Evolutionary conservation across 1,140 invertebrate genomes (phyloP).

Genomic region (Heliconius melpomene): DNA sequence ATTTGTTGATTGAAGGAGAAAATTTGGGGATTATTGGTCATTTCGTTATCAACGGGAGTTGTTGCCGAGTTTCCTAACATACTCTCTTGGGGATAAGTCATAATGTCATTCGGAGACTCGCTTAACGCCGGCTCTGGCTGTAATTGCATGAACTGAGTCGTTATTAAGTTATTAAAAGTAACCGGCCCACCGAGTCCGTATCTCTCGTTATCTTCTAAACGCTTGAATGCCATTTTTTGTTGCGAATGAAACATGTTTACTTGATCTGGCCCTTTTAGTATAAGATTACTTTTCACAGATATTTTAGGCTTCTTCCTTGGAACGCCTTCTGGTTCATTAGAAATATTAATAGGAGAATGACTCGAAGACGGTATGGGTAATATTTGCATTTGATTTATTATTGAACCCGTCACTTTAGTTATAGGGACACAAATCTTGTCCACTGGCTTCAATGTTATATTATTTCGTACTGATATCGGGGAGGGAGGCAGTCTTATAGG

Average conservation of each 20-base stretch:
- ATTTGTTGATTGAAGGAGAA: conserved; percentile 72
- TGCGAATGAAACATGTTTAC: conserved; percentile 76
- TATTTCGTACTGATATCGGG: conserved; percentile 61
- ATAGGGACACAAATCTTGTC: conserved; percentile 67
- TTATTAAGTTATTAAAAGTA: conserved; percentile 74
- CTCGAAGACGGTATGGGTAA: conserved; percentile 68
- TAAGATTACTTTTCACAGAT: conserved; percentile 79
- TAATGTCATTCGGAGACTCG: conserved; percentile 63
- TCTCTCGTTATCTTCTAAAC: conserved; percentile 70
- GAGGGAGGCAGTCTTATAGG: conserved; percentile 65
- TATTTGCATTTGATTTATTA: conserved; percentile 74
- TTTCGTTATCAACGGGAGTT: conserved; percentile 59
- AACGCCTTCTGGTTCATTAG: conserved; percentile 57
- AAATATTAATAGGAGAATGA: conserved; percentile 66
- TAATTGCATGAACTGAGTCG: conserved; percentile 74
- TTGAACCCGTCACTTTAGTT: conserved; percentile 67
- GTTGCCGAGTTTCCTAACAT: conserved; percentile 56
- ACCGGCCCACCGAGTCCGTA: conserved; percentile 65
- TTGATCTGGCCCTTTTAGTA: conserved; percentile 77
- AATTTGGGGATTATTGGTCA: conserved; percentile 64
- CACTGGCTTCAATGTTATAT: conserved; percentile 67
- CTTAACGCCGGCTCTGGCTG: conserved; percentile 62
- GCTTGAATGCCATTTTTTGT: conserved; percentile 74
- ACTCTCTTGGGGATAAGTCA: conserved; percentile 63
- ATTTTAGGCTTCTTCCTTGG: conserved; percentile 79